These are phyloP conservation scores for Amphiprion ocellaris DNA, from an alignment of 2,113 vertebrate genomes.

Conservation along the genomic window DNA sequence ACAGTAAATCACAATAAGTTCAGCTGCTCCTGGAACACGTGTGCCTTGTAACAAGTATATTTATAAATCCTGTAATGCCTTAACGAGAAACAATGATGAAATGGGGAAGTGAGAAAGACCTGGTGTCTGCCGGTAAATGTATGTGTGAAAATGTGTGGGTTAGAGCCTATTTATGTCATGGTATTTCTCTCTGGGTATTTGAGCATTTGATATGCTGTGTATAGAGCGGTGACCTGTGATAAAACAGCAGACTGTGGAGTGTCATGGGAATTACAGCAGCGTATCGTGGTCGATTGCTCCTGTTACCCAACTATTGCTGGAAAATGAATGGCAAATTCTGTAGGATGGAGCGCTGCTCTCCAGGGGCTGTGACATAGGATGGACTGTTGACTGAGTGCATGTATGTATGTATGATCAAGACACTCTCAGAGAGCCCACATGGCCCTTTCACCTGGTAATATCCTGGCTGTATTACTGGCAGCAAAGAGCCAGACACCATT, in stretches of 20 bases:
- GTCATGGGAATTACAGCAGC: slow-evolving; percentile 64
- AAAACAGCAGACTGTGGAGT: slow-evolving; percentile 42
- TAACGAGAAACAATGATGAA: not conserved
- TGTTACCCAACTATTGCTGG: slow-evolving; percentile 33
- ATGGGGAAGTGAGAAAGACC: not conserved
- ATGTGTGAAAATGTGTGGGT: slow-evolving; percentile 34
- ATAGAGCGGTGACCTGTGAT: slow-evolving; percentile 57
- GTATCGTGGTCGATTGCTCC: slow-evolving; percentile 47
- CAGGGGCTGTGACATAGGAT: slow-evolving; percentile 15
- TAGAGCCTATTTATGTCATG: slow-evolving; percentile 41
- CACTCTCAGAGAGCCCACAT: slow-evolving; percentile 4
- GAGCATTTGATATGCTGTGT: slow-evolving; percentile 52
- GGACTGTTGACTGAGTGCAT: slow-evolving; percentile 28
- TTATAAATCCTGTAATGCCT: slow-evolving; percentile 21
- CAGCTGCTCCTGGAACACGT: not conserved
- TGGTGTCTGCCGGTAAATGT: not conserved
- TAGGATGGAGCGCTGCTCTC: slow-evolving; percentile 14
- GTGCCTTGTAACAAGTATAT: not conserved
- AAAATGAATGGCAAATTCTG: slow-evolving; percentile 47
- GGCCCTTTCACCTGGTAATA: slow-evolving; percentile 11
- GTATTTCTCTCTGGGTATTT: slow-evolving; percentile 50
- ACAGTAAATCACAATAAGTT: not conserved
- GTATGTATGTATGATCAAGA: slow-evolving; percentile 35
- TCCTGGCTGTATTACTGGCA: slow-evolving; percentile 5
- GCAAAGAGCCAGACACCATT: not conserved